Evolutionary conservation across 2,797 vertebrate genomes (phyloP).

Genomic region (Sebastes kiyomatsui): DNA sequence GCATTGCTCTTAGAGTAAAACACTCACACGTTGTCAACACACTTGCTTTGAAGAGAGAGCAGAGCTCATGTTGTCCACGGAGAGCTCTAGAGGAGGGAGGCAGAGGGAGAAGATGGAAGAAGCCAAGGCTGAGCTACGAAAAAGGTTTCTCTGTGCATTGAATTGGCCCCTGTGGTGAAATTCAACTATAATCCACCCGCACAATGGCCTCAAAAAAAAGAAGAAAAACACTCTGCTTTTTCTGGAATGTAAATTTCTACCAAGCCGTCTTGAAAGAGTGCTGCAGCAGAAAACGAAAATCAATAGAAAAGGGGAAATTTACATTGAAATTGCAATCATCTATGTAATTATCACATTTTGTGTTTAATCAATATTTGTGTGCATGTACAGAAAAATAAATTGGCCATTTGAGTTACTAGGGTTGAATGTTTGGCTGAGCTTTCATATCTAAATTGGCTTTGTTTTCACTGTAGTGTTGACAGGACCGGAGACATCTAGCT

Average conservation of each 20-base stretch:
- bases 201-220: neutral
- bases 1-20: constrained; percentile 30
- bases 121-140: neutral
- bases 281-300: constrained; percentile 4
- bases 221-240: neutral
- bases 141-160: neutral
- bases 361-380: constrained; percentile 1
- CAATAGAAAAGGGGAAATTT: neutral
- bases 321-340: constrained; percentile 11
- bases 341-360: neutral
- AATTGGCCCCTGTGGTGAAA: neutral
- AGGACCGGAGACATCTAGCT: too few relatives aligned
- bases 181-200: neutral
- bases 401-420: neutral
- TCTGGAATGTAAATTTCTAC: neutral
- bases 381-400: neutral
- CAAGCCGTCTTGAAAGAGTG: neutral
- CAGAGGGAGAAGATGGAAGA: neutral
- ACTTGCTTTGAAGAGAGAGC: constrained; percentile 9
- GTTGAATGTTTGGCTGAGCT: neutral
- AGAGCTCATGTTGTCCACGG: constrained; percentile 8
- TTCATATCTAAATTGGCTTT: neutral
- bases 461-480: neutral
- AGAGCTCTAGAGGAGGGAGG: constrained; percentile 3
- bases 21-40: constrained; percentile 18